Evolutionary conservation across 1,140 invertebrate genomes (phyloP).

Genomic region (Charaxes varanes): DNA sequence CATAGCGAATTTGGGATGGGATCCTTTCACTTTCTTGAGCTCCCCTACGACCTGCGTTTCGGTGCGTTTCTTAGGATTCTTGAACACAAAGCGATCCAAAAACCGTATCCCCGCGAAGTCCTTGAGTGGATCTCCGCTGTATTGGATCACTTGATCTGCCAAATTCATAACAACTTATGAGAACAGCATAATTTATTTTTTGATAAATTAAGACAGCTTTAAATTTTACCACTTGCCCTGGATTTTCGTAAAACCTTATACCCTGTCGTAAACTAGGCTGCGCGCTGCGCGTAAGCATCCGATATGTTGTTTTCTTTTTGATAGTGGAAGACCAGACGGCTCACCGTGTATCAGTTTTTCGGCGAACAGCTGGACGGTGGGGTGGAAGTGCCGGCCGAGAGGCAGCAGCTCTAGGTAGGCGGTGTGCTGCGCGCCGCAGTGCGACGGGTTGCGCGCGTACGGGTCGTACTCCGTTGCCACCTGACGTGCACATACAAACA

Average conservation of each 20-base stretch:
- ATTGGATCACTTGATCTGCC: slow-evolving; percentile 84
- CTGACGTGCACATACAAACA: too few relatives aligned
- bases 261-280: too few relatives aligned
- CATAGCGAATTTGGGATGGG: slow-evolving; percentile 75
- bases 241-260: too few relatives aligned
- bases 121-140: slow-evolving; percentile 92
- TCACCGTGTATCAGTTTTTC: slow-evolving; percentile 84
- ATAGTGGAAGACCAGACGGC: slow-evolving; percentile 18
- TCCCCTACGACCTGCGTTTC: slow-evolving; percentile 40
- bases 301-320: too few relatives aligned
- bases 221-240: too few relatives aligned
- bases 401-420: slow-evolving; percentile 83
- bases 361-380: slow-evolving; percentile 92
- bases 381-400: slow-evolving; percentile 89
- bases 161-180: too few relatives aligned
- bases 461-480: slow-evolving; percentile 79
- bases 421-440: slow-evolving; percentile 82
- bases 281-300: too few relatives aligned
- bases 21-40: slow-evolving; percentile 62
- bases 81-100: slow-evolving; percentile 95
- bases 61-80: slow-evolving; percentile 90
- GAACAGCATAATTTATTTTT: too few relatives aligned
- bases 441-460: slow-evolving; percentile 87
- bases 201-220: too few relatives aligned
- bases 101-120: slow-evolving; percentile 94